Percentiles rank a stretch among this genome's conserved stretches.
These are phyloP conservation scores for Engraulis encrasicolus DNA, from an alignment of 2,113 vertebrate species.

Conservation along the genomic window DNA sequence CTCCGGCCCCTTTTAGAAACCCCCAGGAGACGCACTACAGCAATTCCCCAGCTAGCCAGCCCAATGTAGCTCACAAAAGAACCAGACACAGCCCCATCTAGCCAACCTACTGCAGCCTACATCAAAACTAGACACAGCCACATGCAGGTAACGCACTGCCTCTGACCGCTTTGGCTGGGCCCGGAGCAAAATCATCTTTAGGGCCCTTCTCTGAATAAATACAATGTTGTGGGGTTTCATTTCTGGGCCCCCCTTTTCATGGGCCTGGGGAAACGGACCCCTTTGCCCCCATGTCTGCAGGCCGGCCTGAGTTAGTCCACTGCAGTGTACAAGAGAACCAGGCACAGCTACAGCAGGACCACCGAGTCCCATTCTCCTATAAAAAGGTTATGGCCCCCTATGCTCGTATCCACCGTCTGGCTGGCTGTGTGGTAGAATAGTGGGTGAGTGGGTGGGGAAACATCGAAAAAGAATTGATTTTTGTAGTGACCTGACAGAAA, in stretches of 20 bases:
- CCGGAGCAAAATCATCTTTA: too few relatives aligned
- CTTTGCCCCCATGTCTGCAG: too few relatives aligned
- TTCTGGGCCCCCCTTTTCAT: too few relatives aligned
- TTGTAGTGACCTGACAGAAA: background rate
- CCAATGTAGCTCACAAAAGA: conserved; percentile 31
- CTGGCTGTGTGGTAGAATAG: conserved; percentile 22
- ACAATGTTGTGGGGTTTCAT: too few relatives aligned
- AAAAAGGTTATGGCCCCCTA: conserved; percentile 41
- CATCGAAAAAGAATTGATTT: background rate
- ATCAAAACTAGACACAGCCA: too few relatives aligned
- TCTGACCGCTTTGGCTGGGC: too few relatives aligned
- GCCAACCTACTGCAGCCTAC: too few relatives aligned
- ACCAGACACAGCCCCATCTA: too few relatives aligned
- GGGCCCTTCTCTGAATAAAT: too few relatives aligned
- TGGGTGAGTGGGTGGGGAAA: background rate
- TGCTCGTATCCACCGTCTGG: conserved; percentile 30
- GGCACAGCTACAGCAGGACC: conserved; percentile 31
- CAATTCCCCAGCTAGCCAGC: conserved; percentile 47
- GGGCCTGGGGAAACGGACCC: too few relatives aligned
- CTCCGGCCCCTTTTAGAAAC: conserved; percentile 25
- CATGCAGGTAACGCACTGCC: too few relatives aligned
- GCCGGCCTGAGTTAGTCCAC: too few relatives aligned
- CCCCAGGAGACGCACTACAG: conserved; percentile 31
- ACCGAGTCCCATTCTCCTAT: conserved; percentile 43
- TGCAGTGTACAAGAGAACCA: conserved; percentile 28